Evolutionary conservation across 2,113 vertebrate genomes (phyloP), one percentile per base, ranked within the genome.

Genomic region (Apistogramma diplotaenia): DNA sequence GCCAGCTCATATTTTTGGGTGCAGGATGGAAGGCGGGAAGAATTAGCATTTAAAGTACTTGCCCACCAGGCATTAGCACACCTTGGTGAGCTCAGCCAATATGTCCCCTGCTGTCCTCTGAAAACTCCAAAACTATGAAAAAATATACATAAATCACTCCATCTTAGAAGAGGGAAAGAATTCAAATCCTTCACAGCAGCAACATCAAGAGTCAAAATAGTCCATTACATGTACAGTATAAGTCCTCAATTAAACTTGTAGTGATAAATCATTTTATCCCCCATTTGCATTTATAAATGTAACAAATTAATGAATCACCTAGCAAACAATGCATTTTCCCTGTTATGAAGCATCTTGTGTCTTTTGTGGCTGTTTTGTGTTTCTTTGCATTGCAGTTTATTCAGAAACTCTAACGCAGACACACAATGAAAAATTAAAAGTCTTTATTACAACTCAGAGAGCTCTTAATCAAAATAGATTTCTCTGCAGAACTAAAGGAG

Each of bases 1-100:
- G 53, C 54, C 74, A 55, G 85, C 58, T 53, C 74, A 62, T 81
- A 15, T 58, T 51, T 78, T 21, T 53, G 62, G 75, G 60, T 51
- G 82, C 79, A 60, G 76, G 76, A 78, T 46, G 81, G 81, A 70
- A 79, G 82, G 43, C 16, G 53, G 61, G 51, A 15, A 56, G 88
- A 93, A 94, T 95, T 94, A 94, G 93, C 94, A 94, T 95, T 93
- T 93, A 94, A 94, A 94, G 89, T 93, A 94, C 79, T 83, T 84
- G 74, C 93, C 90, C 88, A 87, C 78, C 90, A 82, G 87, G 90
- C 87, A 82, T 90, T 91, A 92, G 86, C 87, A 89, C 89, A 94
- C 91, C 92, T 93, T 81, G 53, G 86, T 83, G 90, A 83, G 87
- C 89, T 85, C 92, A 90, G 91, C 80, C 93, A 91, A 85, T 89